phyloP scores from a whole-genome alignment of 2,888 invertebrate genomes.

The Smittia sp. region DNA sequence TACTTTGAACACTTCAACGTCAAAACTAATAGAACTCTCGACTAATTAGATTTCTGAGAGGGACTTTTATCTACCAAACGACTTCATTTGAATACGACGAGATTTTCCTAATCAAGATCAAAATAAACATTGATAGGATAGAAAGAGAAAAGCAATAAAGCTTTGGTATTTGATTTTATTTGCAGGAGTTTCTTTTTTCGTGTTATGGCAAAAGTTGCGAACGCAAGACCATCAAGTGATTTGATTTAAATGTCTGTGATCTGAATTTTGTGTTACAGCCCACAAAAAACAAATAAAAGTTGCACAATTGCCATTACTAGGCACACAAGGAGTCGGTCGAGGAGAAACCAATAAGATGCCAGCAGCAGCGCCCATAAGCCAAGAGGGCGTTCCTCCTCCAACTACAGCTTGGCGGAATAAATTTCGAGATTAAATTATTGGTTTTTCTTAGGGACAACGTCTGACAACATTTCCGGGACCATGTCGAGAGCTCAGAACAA shows the following conservation, averaged over 20 bases:
- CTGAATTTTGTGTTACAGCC: conserved; percentile 18
- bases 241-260: not conserved
- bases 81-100: not conserved
- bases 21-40: too few relatives aligned
- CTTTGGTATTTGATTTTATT: too few relatives aligned
- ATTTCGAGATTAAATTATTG: conserved; percentile 23
- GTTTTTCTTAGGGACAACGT: not conserved
- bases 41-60: too few relatives aligned
- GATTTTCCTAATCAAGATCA: not conserved
- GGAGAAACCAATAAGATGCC: conserved; percentile 21
- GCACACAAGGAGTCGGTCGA: not conserved
- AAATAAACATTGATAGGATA: not conserved
- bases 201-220: too few relatives aligned
- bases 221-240: not conserved
- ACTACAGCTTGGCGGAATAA: conserved; percentile 19
- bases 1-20: too few relatives aligned
- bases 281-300: not conserved
- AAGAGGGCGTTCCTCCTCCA: conserved; percentile 5
- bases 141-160: not conserved
- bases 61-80: not conserved
- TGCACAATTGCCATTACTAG: conserved; percentile 15
- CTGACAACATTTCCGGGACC: conserved; percentile 15
- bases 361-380: conserved; percentile 7
- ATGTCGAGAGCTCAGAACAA: not conserved
- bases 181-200: too few relatives aligned